Evolutionary conservation across 1,140 invertebrate genomes (phyloP), one percentile per base, ranked within the genome.

Genomic region (Cherax destructor): DNA sequence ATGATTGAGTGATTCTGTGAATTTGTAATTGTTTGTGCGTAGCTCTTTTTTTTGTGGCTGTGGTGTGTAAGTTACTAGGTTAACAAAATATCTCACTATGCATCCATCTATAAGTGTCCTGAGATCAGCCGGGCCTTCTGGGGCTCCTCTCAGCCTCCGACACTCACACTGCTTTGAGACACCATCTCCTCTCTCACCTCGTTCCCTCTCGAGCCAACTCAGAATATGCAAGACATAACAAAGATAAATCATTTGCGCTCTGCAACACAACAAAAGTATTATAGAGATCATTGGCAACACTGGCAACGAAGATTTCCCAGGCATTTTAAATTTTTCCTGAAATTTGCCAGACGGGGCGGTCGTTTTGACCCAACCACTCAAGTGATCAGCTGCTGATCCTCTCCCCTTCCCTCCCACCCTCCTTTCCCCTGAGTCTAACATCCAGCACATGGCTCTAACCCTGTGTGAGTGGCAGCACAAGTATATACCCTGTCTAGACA

Each of bases 281-380:
- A 85, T 91, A 91, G 83, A 85, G 88, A 91, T 91, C 88, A 91
- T 84, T 91, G 88, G 76, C 83, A 85, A 81, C 86, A 81, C 78
- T 81, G 78, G 79, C 88, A 90, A 90, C 59, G 74, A 83, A 77
- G 50, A 77, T 76, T 77, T 65, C 50, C 56, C 65, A 52, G 16
- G 61, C 83, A 52, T 69, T 79, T 50, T 79, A 72, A n/a, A 59
- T 50, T 88, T 41, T 88, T 21, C 24, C 69, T 52, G 24, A 83
- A 30, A 65, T 83, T 13, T 65, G 81, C 61, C 87, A 61, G 56
- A 72, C 61, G 49, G 72, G 84, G 74, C 18, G 52, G 30, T 41
- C 13, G 79, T 24, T 52, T 11, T 74, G 69, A 30, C 24, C 69
- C 61, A 59, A 59, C 56, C 61, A 65, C 13, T 21, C 61, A 65